Percentiles rank a stretch among this genome's conserved stretches.
phyloP scores from a whole-genome alignment of 2,888 invertebrate species.

The Bombylius discolor region DNA sequence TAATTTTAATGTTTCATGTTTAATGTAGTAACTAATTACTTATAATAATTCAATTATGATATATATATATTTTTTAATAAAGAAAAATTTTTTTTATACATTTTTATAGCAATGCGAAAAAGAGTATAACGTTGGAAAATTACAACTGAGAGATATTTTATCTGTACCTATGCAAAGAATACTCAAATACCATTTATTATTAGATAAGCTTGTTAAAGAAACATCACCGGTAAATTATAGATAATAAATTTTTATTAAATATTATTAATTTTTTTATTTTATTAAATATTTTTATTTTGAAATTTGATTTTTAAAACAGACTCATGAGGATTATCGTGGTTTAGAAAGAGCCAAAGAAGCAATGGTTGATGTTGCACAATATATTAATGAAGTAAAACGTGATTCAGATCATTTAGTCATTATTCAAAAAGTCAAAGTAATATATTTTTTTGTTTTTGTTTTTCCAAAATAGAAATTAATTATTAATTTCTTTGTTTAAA shows the following conservation, averaged over 20 bases:
- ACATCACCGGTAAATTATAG: conserved; percentile 55
- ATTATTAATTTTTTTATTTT: background rate
- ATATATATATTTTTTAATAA: too few relatives aligned
- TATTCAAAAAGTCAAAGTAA: conserved; percentile 76
- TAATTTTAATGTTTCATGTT: too few relatives aligned
- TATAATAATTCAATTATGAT: too few relatives aligned
- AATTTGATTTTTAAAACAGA: conserved; percentile 36
- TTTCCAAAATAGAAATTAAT: background rate
- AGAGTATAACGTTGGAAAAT: conserved; percentile 87
- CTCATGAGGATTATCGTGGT: conserved; percentile 70
- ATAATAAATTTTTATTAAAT: background rate
- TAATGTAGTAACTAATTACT: too few relatives aligned
- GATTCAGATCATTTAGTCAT: conserved; percentile 88
- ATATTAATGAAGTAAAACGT: conserved; percentile 94
- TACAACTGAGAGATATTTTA: conserved; percentile 86
- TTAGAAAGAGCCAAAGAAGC: conserved; percentile 81
- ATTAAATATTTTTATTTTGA: background rate
- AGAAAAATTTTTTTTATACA: background rate
- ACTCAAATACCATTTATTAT: conserved; percentile 87
- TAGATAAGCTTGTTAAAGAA: conserved; percentile 79
- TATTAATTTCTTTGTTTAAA: background rate
- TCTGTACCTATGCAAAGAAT: conserved; percentile 98
- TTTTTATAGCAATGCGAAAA: conserved; percentile 68
- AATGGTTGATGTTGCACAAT: conserved; percentile 93
- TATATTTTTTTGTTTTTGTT: too few relatives aligned